A percentile compares a stretch with the other conserved stretches of the same genome.
phyloP scores from a whole-genome alignment of 2,888 invertebrate genomes.

The Torymus aiolomorphi region DNA sequence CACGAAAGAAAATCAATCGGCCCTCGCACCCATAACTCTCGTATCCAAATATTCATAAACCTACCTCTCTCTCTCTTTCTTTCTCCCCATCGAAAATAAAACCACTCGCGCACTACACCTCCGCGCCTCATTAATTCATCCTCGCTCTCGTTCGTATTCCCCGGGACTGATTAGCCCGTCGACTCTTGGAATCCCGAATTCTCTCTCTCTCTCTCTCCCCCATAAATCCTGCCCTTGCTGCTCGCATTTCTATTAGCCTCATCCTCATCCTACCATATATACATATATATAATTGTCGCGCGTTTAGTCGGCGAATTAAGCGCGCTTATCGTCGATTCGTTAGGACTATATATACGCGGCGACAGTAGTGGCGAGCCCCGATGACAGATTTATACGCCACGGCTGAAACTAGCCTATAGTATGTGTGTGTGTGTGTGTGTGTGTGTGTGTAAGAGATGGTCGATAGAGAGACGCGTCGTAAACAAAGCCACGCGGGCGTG shows the following conservation, averaged over 20 bases:
- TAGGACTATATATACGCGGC: neutral
- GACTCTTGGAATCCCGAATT: neutral
- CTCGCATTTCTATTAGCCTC: constrained; percentile 55
- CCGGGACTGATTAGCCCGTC: constrained; percentile 52
- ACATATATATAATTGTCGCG: constrained; percentile 53
- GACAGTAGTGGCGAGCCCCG: neutral
- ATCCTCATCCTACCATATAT: neutral
- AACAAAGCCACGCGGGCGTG: constrained; percentile 69
- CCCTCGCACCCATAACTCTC: too few species aligned
- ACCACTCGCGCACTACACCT: neutral
- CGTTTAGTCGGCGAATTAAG: constrained; percentile 52
- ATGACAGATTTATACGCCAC: constrained; percentile 50
- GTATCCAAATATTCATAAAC: too few species aligned
- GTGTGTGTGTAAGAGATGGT: constrained; percentile 57
- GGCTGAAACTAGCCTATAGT: constrained; percentile 13
- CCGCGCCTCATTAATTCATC: constrained; percentile 52
- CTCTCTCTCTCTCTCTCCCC: constrained; percentile 20
- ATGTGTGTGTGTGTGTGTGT: too few species aligned
- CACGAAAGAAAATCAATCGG: too few species aligned
- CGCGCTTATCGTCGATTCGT: constrained; percentile 21
- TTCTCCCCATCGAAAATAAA: too few species aligned
- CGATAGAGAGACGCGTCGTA: constrained; percentile 66
- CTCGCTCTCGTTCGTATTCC: constrained; percentile 31
- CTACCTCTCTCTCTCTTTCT: too few species aligned
- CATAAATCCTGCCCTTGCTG: constrained; percentile 36